Evolutionary conservation across 2,797 vertebrate species (phyloP).

Genomic region (Typhlichthys eigenmanni): DNA sequence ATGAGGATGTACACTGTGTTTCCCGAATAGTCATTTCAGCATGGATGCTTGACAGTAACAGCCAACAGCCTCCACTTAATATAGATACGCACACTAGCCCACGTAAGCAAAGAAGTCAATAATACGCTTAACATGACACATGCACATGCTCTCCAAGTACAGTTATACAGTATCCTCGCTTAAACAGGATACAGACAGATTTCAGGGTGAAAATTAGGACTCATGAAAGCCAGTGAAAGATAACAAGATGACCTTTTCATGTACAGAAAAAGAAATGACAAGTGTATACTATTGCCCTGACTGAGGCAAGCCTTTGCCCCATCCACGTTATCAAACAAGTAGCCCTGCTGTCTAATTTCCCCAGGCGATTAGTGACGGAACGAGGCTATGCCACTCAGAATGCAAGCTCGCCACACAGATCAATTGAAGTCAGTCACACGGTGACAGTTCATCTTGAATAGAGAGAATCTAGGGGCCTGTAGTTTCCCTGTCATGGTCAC

Average conservation of each 20-base stretch:
- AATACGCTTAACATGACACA: neutral
- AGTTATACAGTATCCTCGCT: slow-evolving; percentile 11
- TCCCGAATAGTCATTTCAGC: slow-evolving; percentile 72
- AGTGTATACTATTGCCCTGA: slow-evolving; percentile 55
- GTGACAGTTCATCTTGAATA: slow-evolving; percentile 52
- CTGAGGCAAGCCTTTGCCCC: slow-evolving; percentile 20
- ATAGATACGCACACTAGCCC: slow-evolving; percentile 9
- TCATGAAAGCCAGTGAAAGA: slow-evolving; percentile 42
- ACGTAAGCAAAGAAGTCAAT: neutral
- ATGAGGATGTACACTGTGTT: too few species aligned
- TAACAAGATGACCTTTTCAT: slow-evolving; percentile 69
- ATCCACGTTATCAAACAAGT: slow-evolving; percentile 23
- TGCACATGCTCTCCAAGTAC: slow-evolving; percentile 1
- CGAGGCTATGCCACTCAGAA: neutral
- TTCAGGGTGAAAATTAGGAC: slow-evolving; percentile 48
- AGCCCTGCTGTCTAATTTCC: slow-evolving; percentile 11
- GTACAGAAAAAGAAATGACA: slow-evolving; percentile 50
- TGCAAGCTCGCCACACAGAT: slow-evolving; percentile 38
- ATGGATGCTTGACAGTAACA: slow-evolving; percentile 67
- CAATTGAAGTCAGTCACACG: slow-evolving; percentile 38
- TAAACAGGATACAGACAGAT: slow-evolving; percentile 49
- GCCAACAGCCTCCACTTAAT: slow-evolving; percentile 58
- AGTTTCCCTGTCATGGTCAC: slow-evolving; percentile 48
- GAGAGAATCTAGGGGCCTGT: slow-evolving; percentile 60
- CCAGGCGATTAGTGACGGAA: slow-evolving; percentile 15